phyloP scores from a whole-genome alignment of 2,888 invertebrate genomes.

The Pilophorus perplexus region DNA sequence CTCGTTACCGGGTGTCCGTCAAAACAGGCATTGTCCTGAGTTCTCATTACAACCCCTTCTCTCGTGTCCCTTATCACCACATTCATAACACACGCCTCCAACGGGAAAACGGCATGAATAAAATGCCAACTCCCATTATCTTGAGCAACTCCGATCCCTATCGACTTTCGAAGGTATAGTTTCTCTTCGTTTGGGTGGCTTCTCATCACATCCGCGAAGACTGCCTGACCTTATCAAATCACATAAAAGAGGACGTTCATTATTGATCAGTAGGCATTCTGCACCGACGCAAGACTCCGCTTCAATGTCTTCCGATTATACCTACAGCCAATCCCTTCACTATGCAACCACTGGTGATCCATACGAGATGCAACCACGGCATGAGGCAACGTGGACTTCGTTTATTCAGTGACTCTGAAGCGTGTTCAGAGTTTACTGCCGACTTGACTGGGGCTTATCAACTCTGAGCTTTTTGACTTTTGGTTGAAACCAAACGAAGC shows the following conservation, averaged over 20 bases:
- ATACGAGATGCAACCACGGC: too few relatives aligned
- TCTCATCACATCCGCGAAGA: constrained; percentile 7
- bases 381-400: too few relatives aligned
- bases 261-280: constrained; percentile 13
- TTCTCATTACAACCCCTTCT: constrained; percentile 28
- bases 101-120: constrained; percentile 16
- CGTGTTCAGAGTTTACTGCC: too few relatives aligned
- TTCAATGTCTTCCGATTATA: background rate
- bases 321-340: background rate
- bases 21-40: constrained; percentile 29
- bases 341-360: background rate
- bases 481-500: too few relatives aligned
- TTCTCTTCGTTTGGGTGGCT: constrained; percentile 14
- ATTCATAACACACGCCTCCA: constrained; percentile 20
- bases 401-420: too few relatives aligned
- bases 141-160: constrained; percentile 27
- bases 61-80: constrained; percentile 12
- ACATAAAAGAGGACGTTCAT: constrained; percentile 12
- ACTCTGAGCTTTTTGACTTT: too few relatives aligned
- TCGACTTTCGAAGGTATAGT: constrained; percentile 2
- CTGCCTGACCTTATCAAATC: constrained; percentile 23
- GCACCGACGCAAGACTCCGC: background rate
- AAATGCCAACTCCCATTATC: constrained; percentile 33
- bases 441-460: too few relatives aligned
- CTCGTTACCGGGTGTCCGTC: constrained; percentile 33